Evolutionary conservation across 2,113 vertebrate species (phyloP), one percentile per base, ranked within the genome.

Genomic region (Oryzias melastigma): DNA sequence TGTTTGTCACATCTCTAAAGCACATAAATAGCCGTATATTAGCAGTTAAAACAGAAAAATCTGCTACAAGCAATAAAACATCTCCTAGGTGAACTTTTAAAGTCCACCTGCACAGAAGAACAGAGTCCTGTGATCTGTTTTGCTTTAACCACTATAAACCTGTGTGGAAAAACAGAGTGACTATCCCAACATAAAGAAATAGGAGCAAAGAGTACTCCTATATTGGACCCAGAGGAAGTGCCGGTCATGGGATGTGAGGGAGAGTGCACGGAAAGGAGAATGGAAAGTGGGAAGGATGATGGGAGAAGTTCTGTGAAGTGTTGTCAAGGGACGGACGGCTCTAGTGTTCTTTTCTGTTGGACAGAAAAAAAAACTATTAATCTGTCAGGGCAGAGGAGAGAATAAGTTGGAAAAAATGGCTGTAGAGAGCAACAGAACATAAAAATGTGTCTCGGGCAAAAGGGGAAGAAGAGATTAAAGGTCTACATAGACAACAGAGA

Each of bases 361-460:
- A 77, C 73, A 75, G 78, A 73, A 75, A 80, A 73, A 75, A 75
- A 80, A 73, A 78, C 75, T 73, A 81, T 85, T 75, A 87, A 85
- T 83, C 78, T 83, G 73, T 81, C 67, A 3, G 27, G 40, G 29
- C 47, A 56, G 18, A 35, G 58, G 0, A 55, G 51, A 70, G 19
- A 27, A 47, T 51, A 53, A 42, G 59, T 13, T 12, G 35, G 24
- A 17, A 52, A 25, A 51, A 24, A 35, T 48, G 22, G 29, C 52
- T 2, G 7, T 25, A 68, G 41, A 51, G 69, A 59, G 45, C n/a
- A 54, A 52, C 43, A 22, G 16, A 53, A n/a, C 55, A 57, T 49
- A 58, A 65, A 63, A 80, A 68, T 48, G 52, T 14, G 69, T 47
- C 46, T 19, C 18, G 27, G 61, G 19, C 35, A 35, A 53, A 60